Percentiles rank a stretch among this genome's conserved stretches.
These are phyloP conservation scores for Bufotes viridis DNA, from an alignment of 2,797 vertebrate genomes.

Conservation along the genomic window DNA sequence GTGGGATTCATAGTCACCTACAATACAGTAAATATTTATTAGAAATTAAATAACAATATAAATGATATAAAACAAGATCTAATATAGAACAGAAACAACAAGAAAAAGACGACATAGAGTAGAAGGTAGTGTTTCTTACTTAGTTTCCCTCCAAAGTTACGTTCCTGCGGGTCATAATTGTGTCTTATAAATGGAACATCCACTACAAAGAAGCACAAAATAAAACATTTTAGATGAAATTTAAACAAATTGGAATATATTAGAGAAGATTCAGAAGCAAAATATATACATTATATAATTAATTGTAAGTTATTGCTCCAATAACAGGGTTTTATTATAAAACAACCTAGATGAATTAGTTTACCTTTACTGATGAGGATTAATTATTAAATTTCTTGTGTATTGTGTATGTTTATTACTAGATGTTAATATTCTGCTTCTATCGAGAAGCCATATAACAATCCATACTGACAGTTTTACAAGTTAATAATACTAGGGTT, in stretches of 20 bases:
- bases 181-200: conserved; percentile 72
- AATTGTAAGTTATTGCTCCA: neutral
- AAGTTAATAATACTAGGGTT: neutral
- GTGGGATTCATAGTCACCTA: conserved; percentile 85
- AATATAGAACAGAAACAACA: neutral
- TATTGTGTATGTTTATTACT: neutral
- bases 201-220: conserved; percentile 69
- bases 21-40: conserved; percentile 60
- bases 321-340: neutral
- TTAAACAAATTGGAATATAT: conserved; percentile 3
- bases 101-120: neutral
- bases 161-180: conserved; percentile 64
- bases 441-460: neutral
- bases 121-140: conserved; percentile 20
- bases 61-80: neutral
- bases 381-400: neutral
- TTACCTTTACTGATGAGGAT: neutral
- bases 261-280: neutral
- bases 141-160: conserved; percentile 65
- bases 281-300: conserved; percentile 3
- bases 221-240: neutral
- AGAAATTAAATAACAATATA: conserved; percentile 2
- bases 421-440: neutral
- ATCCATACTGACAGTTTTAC: neutral
- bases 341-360: neutral